Base-by-base conservation (phyloP, 2,888 invertebrate genomes). In the Osmoderma eremita region DNA sequence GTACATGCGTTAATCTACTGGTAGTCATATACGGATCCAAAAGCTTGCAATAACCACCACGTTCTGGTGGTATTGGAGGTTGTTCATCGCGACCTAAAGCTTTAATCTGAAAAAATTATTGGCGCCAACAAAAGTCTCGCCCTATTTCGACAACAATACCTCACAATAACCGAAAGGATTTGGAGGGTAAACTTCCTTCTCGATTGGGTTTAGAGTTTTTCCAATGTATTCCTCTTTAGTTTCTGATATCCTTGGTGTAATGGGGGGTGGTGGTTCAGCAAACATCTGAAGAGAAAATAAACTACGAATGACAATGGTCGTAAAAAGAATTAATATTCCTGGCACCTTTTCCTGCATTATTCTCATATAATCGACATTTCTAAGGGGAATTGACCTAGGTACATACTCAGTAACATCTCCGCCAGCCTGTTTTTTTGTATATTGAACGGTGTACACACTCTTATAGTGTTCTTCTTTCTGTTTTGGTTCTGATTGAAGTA, bases 1-100 rank as follows among this genome's bases (percentile, higher is more conserved):
- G 78, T 12, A 78, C 68, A 71, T 80, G 80, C 1, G 75, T 73
- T 12, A 77, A 72, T 67, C 77, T 77, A 49, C 77, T 76, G 2
- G 80, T 81, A 3, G 81, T 82, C 64, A 82, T 72, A 69, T 84
- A 84, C 30, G 81, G 81, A 74, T 84, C 84, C 61, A 80, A 67
- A 66, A 76, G 75, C 73, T 80, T 83, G 72, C 77, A 77, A 70
- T 75, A 77, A 10, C 83, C 81, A 17, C 75, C 74, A 39, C 77
- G 73, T 70, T 79, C 80, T 0, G 80, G 80, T 30, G 76, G 72
- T 36, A 83, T 74, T 10, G 80, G 74, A 0, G 82, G 81, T 67
- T 83, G 82, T 68, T 82, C 78, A 69, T 81, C 80, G 70, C 77
- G 75, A 20, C 78, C 80, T 22, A 78, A 72, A 13, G 79, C 78